A percentile compares a stretch with the other conserved stretches of the same genome.
These are phyloP conservation scores for Carcinoscorpius rotundicauda DNA, from an alignment of 1,140 invertebrate genomes.

Conservation along the genomic window DNA sequence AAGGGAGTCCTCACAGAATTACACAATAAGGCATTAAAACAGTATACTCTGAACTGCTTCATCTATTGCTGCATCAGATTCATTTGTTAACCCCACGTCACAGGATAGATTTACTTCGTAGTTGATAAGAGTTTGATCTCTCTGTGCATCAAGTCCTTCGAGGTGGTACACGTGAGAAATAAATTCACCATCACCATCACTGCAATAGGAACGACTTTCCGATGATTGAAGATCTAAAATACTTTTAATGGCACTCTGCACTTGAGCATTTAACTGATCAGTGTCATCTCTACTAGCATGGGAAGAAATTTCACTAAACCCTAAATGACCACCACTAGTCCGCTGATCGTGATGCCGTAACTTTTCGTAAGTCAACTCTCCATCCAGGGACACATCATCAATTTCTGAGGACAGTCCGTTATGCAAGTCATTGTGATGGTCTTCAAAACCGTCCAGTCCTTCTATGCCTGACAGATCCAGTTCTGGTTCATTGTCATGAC, in stretches of 20 bases:
- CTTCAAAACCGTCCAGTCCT: constrained; percentile 10
- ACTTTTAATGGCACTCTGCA: constrained; percentile 61
- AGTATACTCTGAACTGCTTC: constrained; percentile 44
- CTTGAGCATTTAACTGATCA: constrained; percentile 43
- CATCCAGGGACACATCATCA: constrained; percentile 16
- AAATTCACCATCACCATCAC: constrained; percentile 8
- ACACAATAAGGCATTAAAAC: too few relatives aligned
- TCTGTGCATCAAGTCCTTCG: constrained; percentile 3
- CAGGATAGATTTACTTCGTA: constrained; percentile 2
- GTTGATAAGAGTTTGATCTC: not conserved
- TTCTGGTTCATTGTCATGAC: constrained; percentile 9
- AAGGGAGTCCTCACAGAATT: too few relatives aligned
- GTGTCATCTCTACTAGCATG: not conserved
- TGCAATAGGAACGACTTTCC: constrained; percentile 22
- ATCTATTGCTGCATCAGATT: constrained; percentile 37
- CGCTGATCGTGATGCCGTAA: constrained; percentile 18
- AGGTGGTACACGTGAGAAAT: constrained; percentile 5
- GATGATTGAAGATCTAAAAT: constrained; percentile 54
- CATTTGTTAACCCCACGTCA: constrained; percentile 4
- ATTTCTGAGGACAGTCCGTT: constrained; percentile 13
- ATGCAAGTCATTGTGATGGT: constrained; percentile 6
- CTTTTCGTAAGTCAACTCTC: constrained; percentile 21
- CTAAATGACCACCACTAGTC: constrained; percentile 7
- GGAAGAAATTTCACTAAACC: not conserved
- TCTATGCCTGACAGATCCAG: constrained; percentile 20